A percentile compares a stretch with the other conserved stretches of the same genome.
Evolutionary conservation across 1,140 invertebrate genomes (phyloP).

Genomic region (Glomeris maerens): DNA sequence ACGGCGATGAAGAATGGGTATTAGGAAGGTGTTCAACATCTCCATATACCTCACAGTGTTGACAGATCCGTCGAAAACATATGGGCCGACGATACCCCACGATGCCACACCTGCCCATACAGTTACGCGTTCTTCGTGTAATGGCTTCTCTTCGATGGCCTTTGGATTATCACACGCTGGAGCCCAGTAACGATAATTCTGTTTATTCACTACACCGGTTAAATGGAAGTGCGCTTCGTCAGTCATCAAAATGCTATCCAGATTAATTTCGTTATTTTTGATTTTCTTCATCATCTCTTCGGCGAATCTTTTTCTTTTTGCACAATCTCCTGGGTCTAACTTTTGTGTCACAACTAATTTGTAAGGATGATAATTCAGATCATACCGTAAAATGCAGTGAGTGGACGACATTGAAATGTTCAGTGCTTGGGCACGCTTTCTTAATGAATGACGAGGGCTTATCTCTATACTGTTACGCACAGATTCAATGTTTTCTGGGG

Average conservation of each 20-base stretch:
- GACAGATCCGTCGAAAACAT: background rate
- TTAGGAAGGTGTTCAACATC: background rate
- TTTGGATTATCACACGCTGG: background rate
- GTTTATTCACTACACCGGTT: background rate
- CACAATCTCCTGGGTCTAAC: background rate
- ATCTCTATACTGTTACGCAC: background rate
- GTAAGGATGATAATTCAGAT: too few species aligned
- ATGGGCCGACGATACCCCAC: background rate
- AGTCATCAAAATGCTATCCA: background rate
- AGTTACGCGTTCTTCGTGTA: background rate
- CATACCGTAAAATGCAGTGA: background rate
- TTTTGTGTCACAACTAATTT: background rate
- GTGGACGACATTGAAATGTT: background rate
- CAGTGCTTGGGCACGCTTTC: background rate
- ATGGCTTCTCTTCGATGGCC: background rate
- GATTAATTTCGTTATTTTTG: background rate
- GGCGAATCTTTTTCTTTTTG: background rate
- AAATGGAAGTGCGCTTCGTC: background rate
- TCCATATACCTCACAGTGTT: background rate
- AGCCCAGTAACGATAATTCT: slow-evolving; percentile 1
- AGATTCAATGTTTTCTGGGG: background rate
- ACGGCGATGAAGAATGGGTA: background rate
- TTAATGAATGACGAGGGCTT: background rate
- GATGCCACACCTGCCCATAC: background rate
- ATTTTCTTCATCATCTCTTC: background rate